Conservation (phyloP, 1,140 invertebrate species). For the Pteromalus puparum region DNA sequence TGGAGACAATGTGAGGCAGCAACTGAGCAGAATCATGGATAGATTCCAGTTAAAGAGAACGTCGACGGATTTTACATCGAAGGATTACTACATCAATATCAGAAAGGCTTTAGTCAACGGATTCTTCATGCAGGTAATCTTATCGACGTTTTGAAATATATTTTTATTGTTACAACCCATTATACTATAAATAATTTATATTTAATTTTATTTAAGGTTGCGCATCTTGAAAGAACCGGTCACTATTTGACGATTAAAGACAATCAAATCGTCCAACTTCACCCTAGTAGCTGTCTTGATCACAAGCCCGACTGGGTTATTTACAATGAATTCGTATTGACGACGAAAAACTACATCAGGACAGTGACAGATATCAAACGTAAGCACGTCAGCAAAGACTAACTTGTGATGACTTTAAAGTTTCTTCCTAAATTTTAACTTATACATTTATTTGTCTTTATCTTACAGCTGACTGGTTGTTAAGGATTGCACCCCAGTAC, state of each 20-base stretch:
- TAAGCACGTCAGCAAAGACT: constrained; percentile 75
- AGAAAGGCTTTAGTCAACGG: constrained; percentile 98
- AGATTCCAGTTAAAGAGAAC: constrained; percentile 94
- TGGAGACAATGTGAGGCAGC: constrained; percentile 90
- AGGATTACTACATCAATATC: constrained; percentile 99
- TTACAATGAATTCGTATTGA: constrained; percentile 99
- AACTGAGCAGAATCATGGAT: constrained; percentile 91
- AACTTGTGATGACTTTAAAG: neutral
- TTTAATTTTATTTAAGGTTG: constrained; percentile 80
- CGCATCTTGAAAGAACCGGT: constrained; percentile 95
- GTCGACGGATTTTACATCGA: constrained; percentile 98
- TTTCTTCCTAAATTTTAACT: constrained; percentile 11
- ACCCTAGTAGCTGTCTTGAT: constrained; percentile 98
- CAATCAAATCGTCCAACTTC: constrained; percentile 98
- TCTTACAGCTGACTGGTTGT: constrained; percentile 91
- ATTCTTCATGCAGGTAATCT: constrained; percentile 98
- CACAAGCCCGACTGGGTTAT: constrained; percentile 99
- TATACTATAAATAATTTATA: constrained; percentile 32
- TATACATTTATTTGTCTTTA: constrained; percentile 40
- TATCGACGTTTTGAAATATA: neutral
- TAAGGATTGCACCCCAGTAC: constrained; percentile 97
- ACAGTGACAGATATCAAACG: constrained; percentile 99
- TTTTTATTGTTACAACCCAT: neutral
- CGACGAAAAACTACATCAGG: constrained; percentile 99
- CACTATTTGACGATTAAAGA: constrained; percentile 99